These are phyloP conservation scores for Trinectes maculatus DNA, from an alignment of 2,113 vertebrate genomes.

Conservation along the genomic window DNA sequence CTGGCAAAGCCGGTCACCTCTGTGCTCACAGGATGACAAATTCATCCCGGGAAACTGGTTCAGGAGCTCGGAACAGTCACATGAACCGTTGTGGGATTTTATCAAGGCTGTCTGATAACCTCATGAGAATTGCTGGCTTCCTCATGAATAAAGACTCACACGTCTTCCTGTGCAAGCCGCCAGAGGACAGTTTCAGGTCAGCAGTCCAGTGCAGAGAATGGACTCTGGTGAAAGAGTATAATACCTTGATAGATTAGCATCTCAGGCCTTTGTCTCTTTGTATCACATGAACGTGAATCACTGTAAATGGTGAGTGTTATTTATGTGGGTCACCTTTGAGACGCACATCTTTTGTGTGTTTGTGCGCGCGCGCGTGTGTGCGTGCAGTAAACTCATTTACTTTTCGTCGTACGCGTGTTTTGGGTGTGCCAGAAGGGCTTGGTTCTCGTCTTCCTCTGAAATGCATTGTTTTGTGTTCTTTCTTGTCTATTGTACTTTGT, in stretches of 20 bases:
- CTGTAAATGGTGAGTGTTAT: neutral
- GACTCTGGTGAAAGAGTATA: conserved; percentile 14
- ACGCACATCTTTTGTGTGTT: neutral
- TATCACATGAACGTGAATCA: conserved; percentile 20
- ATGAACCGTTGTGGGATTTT: conserved; percentile 10
- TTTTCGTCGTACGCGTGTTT: conserved; percentile 4
- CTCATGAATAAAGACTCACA: conserved; percentile 8
- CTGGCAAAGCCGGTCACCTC: conserved; percentile 33
- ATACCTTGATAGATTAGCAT: conserved; percentile 47
- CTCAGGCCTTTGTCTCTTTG: conserved; percentile 44
- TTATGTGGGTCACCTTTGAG: conserved; percentile 19
- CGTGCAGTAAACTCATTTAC: neutral
- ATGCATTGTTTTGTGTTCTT: conserved; percentile 28
- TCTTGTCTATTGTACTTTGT: conserved; percentile 33
- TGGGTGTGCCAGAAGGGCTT: conserved; percentile 63
- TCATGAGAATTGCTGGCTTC: conserved; percentile 18
- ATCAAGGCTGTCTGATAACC: conserved; percentile 19
- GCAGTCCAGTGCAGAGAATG: conserved; percentile 13
- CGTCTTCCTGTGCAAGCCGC: conserved; percentile 19
- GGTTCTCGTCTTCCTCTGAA: conserved; percentile 31
- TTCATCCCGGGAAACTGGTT: conserved; percentile 28
- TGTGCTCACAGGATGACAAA: conserved; percentile 36
- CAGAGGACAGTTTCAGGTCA: conserved; percentile 45
- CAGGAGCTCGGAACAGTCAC: conserved; percentile 35
- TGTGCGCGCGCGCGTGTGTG: neutral